Conservation (phyloP, 2,888 invertebrate genomes). For the Isoperla grammatica region DNA sequence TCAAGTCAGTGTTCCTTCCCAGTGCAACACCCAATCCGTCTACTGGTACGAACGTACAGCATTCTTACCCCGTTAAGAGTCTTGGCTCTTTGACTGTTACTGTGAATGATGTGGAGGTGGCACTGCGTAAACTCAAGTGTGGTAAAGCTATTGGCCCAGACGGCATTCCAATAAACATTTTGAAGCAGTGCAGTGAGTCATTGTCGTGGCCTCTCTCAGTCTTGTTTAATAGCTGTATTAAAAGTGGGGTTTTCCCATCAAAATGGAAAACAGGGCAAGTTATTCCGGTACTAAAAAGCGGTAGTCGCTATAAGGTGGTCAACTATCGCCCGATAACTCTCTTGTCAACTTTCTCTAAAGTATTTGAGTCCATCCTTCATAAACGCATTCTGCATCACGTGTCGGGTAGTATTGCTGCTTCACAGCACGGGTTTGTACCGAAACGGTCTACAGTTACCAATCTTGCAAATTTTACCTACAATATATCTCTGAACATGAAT, state of each 20-base stretch:
- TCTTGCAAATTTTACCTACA: not conserved
- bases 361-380: not conserved
- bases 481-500: not conserved
- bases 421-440: not conserved
- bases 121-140: not conserved
- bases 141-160: conserved; percentile 7
- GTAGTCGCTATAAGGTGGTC: not conserved
- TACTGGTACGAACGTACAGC: not conserved
- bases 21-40: not conserved
- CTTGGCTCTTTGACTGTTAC: not conserved
- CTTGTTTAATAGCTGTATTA: not conserved
- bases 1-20: not conserved
- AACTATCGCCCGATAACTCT: conserved; percentile 5
- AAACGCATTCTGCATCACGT: not conserved
- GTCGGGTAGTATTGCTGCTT: not conserved
- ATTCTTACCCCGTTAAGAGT: too few relatives aligned
- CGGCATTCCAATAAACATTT: conserved; percentile 3
- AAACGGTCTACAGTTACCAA: not conserved
- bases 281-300: conserved; percentile 3
- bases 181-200: not conserved
- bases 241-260: not conserved
- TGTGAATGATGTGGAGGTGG: not conserved
- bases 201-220: not conserved
- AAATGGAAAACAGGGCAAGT: not conserved
- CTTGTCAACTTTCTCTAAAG: not conserved